Base-by-base conservation (phyloP, 2,113 vertebrate species). In the Siphamia tubifer region DNA sequence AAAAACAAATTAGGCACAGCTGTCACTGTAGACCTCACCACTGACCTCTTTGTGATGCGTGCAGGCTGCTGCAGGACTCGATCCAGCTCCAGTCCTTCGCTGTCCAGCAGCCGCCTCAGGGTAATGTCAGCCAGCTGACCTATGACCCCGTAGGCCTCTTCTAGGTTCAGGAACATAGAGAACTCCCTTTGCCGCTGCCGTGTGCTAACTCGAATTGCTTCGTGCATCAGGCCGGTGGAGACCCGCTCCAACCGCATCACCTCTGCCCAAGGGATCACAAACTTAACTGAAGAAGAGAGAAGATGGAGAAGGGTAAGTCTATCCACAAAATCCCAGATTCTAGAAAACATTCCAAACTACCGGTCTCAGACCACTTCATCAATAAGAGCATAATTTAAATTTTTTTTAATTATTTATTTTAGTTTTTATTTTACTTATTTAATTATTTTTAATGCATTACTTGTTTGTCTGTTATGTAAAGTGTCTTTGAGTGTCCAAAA, bases 81-180 rank as follows among this genome's bases (percentile, higher is more conserved):
- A 84, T 98, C 96, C 81, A 96, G 87, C 58, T 98, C 95, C 76
- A 96, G 94, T 57, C 92, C 87, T 53, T 96, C 95, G 21, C 96
- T 97, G 89, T 98, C 96, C 77, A 99, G 91, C 24, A 99, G 92
- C 53, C 96, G 93, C 28, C 98, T 93, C 7, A 98, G 92, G 0
- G 96, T 94, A 15, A 98, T 93, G 67, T 99, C 97, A 3, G 96
- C 96, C 90, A 99, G 93, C 30, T 97, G 96, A 68, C 95, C 93
- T 90, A 99, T 95, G 81, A 96, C 93, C 70, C 87, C 87, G 53
- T 97, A 98, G 2, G 91, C 92, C 84, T 98, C 96, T 0, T 95
- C 68, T 1, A 95, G 93, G 58, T 94, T 95, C 65, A 99, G 90
- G 80, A 99, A 99, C 58, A 96, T 98, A 88, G 98, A 98, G 88